A percentile compares a stretch with the other conserved stretches of the same genome.
Conservation (phyloP, 2,888 invertebrate genomes). For the Clepsis dumicolana region DNA sequence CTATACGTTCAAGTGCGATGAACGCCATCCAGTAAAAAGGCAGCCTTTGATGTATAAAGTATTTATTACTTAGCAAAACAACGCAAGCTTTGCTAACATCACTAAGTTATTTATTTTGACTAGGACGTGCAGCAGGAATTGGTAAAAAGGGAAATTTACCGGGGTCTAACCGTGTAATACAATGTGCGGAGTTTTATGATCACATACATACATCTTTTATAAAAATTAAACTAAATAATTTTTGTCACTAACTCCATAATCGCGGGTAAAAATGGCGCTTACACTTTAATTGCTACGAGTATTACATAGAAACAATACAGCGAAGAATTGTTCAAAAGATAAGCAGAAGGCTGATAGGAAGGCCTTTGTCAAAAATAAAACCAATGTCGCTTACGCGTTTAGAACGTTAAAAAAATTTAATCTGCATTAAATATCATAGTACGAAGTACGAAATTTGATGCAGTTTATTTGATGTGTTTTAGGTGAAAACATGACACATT, state of each 20-base stretch:
- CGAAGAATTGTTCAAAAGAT: too few species aligned
- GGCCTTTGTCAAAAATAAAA: not conserved
- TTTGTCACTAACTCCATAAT: not conserved
- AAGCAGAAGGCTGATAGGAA: not conserved
- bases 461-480: too few species aligned
- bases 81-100: conserved; percentile 66
- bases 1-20: not conserved
- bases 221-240: not conserved
- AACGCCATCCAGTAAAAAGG: conserved; percentile 20
- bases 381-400: conserved; percentile 33
- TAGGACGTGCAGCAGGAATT: conserved; percentile 68
- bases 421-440: too few species aligned
- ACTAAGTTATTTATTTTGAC: conserved; percentile 74
- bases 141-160: conserved; percentile 49
- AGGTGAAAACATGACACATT: not conserved
- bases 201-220: too few species aligned
- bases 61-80: conserved; percentile 61
- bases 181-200: conserved; percentile 4
- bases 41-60: conserved; percentile 35
- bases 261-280: not conserved
- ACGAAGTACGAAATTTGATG: too few species aligned
- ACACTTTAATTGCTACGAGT: too few species aligned
- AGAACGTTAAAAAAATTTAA: conserved; percentile 10
- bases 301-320: not conserved
- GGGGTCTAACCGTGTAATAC: not conserved